A percentile compares a stretch with the other conserved stretches of the same genome.
Evolutionary conservation across 2,113 vertebrate genomes (phyloP).

Genomic region (Piliocolobus tephrosceles): DNA sequence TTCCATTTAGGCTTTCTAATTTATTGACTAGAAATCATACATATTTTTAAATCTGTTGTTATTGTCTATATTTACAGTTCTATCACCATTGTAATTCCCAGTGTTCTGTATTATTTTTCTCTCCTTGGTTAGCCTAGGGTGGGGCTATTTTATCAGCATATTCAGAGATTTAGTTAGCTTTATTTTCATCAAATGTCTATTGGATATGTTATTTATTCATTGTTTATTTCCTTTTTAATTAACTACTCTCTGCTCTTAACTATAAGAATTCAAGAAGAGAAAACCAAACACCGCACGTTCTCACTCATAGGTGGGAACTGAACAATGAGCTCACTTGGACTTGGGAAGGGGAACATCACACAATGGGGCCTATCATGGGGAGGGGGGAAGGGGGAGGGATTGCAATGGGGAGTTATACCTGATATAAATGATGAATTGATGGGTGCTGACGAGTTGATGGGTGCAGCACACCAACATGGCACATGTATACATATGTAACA

Average conservation of each 20-base stretch:
- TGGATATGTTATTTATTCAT: background rate
- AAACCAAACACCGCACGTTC: no score
- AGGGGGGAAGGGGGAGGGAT: no score
- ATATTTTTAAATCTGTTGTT: background rate
- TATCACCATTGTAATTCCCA: background rate
- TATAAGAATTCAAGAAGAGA: background rate
- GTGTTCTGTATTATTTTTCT: background rate
- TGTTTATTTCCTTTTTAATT: slow-evolving; percentile 1
- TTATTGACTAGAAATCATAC: background rate
- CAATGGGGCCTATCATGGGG: no score
- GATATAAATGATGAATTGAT: no score
- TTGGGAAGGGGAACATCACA: no score
- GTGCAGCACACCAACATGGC: no score
- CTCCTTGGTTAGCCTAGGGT: background rate
- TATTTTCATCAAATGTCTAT: slow-evolving; percentile 1
- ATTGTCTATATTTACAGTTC: background rate
- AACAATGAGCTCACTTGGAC: no score
- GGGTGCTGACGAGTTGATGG: no score
- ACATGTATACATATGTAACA: no score
- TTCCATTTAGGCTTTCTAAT: background rate
- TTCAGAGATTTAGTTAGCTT: background rate
- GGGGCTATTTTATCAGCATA: background rate
- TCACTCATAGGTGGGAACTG: no score
- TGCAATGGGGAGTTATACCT: no score
- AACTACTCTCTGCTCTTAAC: slow-evolving; percentile 13